Percentiles rank a stretch among this genome's conserved stretches.
Evolutionary conservation across 2,888 invertebrate genomes (phyloP).

Genomic region (Monochamus alternatus): DNA sequence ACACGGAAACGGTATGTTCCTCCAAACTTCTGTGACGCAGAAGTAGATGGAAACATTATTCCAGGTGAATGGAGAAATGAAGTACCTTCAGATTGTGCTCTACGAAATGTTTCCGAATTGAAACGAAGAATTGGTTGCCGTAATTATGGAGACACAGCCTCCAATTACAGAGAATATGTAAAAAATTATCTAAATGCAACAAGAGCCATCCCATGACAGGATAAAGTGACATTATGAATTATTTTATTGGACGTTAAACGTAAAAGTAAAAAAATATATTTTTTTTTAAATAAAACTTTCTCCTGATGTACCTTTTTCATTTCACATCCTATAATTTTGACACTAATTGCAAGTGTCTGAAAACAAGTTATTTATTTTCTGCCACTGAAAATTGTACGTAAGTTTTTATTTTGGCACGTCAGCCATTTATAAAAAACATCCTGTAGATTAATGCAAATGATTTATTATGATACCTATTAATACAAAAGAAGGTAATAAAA

Average conservation of each 20-base stretch:
- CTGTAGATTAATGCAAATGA: background rate
- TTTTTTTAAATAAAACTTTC: background rate
- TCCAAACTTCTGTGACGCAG: too few species aligned
- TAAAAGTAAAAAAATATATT: background rate
- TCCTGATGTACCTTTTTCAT: background rate
- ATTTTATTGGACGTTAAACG: background rate
- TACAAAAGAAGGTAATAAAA: background rate
- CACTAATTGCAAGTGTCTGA: background rate
- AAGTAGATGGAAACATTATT: too few species aligned
- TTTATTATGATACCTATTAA: background rate
- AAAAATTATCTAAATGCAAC: slow-evolving; percentile 30
- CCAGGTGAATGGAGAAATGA: too few species aligned
- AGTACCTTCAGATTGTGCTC: slow-evolving; percentile 10
- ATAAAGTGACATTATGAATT: slow-evolving; percentile 11
- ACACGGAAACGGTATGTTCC: too few species aligned
- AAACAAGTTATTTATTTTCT: background rate
- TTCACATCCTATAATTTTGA: slow-evolving; percentile 2
- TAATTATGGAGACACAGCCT: slow-evolving; percentile 8
- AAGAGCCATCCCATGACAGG: slow-evolving; percentile 26
- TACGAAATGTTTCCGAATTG: slow-evolving; percentile 23
- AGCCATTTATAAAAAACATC: background rate
- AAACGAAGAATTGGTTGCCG: slow-evolving; percentile 30
- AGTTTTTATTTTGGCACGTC: background rate
- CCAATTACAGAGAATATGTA: slow-evolving; percentile 24
- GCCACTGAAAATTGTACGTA: slow-evolving; percentile 16